These are phyloP conservation scores for Neolamprologus variostigma DNA, from an alignment of 2,113 vertebrate species.

Conservation along the genomic window DNA sequence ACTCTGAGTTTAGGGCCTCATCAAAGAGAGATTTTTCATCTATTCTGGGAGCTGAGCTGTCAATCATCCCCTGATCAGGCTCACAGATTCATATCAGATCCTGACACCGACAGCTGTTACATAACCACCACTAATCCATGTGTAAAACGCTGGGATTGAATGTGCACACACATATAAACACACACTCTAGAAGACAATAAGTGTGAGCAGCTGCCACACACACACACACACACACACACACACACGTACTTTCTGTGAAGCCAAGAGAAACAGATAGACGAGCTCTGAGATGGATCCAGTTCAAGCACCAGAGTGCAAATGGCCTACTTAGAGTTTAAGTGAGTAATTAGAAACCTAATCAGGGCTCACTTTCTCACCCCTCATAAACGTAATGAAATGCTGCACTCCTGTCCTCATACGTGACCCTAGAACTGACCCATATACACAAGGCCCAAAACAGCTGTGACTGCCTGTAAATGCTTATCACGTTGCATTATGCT, in stretches of 20 bases:
- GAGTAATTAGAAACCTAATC: conserved; percentile 75
- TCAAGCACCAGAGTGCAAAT: conserved; percentile 70
- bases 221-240: not conserved
- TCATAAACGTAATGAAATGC: conserved; percentile 60
- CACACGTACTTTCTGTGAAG: not conserved
- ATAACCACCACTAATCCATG: conserved; percentile 45
- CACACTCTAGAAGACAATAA: not conserved
- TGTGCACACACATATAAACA: not conserved
- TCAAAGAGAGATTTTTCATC: conserved; percentile 46
- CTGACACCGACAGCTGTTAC: conserved; percentile 52
- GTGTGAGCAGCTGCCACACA: conserved; percentile 33
- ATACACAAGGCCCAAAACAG: conserved; percentile 6
- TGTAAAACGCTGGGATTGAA: conserved; percentile 5
- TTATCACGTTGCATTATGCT: not conserved
- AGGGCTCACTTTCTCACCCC: conserved; percentile 53
- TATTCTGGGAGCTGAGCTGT: conserved; percentile 50
- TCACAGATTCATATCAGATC: conserved; percentile 29
- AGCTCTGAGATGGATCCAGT: conserved; percentile 39
- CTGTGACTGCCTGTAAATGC: conserved; percentile 23
- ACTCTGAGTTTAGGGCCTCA: conserved; percentile 18
- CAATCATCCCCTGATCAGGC: conserved; percentile 49
- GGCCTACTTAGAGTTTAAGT: conserved; percentile 75
- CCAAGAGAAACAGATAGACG: conserved; percentile 35
- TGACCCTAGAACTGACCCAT: not conserved
- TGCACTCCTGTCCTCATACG: conserved; percentile 7